Conservation (phyloP, 2,113 vertebrate species). For the Gopherus flavomarginatus region DNA sequence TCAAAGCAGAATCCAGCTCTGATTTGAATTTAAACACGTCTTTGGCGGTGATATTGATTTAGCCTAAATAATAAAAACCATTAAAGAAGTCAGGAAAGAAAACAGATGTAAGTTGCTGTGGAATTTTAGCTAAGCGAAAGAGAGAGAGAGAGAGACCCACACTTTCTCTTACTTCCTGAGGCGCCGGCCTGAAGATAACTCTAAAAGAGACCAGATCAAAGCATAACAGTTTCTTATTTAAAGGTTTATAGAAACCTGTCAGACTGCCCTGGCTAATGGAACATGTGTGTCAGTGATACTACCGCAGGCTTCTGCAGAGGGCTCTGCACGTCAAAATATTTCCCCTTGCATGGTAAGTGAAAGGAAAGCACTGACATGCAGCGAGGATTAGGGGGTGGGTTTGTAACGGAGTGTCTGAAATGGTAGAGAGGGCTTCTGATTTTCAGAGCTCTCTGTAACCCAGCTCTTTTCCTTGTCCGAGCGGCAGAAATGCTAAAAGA, state of each 20-base stretch:
- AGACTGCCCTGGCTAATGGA: not conserved
- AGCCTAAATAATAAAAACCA: not conserved
- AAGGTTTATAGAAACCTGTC: not conserved
- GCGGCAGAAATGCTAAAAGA: too few relatives aligned
- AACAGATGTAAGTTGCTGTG: not conserved
- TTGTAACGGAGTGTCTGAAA: too few relatives aligned
- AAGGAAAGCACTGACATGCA: too few relatives aligned
- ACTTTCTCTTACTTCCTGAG: not conserved
- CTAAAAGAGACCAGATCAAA: not conserved
- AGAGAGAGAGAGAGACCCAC: fast-evolving
- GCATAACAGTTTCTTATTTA: not conserved
- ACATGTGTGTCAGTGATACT: not conserved
- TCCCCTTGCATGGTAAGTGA: too few relatives aligned
- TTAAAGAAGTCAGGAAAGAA: not conserved
- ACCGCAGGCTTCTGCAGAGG: not conserved
- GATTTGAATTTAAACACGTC: not conserved
- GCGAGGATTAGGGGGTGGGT: too few relatives aligned
- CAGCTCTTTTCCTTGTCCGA: too few relatives aligned
- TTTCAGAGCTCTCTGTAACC: not conserved
- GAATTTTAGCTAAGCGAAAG: not conserved
- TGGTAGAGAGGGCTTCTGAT: not conserved
- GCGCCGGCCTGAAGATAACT: not conserved
- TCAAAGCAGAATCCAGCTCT: not conserved
- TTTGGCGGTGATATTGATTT: fast-evolving
- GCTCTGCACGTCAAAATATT: too few relatives aligned